Evolutionary conservation across 2,888 invertebrate genomes (phyloP).

Genomic region (Buathra laborator): DNA sequence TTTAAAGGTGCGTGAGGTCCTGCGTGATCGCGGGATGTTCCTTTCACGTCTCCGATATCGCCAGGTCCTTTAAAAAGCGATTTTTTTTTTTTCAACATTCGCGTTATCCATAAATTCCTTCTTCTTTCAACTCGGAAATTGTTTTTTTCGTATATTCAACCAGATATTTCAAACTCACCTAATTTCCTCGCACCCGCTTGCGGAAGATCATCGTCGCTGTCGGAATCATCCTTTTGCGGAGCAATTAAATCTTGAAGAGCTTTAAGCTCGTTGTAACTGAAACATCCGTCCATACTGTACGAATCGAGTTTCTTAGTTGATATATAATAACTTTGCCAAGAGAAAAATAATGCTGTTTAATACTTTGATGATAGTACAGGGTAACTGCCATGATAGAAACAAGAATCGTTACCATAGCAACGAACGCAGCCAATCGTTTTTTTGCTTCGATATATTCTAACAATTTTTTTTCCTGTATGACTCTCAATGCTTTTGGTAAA

Average conservation of each 20-base stretch:
- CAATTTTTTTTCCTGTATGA: no score
- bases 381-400: conserved; percentile 38
- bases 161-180: conserved; percentile 71
- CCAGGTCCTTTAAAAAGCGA: conserved; percentile 84
- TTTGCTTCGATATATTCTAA: no score
- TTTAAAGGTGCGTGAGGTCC: conserved; percentile 83
- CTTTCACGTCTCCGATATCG: conserved; percentile 82
- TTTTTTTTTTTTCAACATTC: not conserved
- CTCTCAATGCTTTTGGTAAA: no score
- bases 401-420: conserved; percentile 55
- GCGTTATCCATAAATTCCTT: not conserved
- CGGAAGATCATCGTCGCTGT: conserved; percentile 80
- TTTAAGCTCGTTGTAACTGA: conserved; percentile 78
- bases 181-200: conserved; percentile 79
- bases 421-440: not conserved
- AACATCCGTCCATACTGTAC: conserved; percentile 77
- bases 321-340: not conserved
- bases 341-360: conserved; percentile 11
- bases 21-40: conserved; percentile 70
- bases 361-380: not conserved
- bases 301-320: not conserved
- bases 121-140: not conserved
- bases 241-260: conserved; percentile 79
- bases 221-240: conserved; percentile 78
- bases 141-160: not conserved